A percentile compares a stretch with the other conserved stretches of the same genome.
Conservation (phyloP, 2,797 vertebrate species). For the Oryzias dopingdopingensis region DNA sequence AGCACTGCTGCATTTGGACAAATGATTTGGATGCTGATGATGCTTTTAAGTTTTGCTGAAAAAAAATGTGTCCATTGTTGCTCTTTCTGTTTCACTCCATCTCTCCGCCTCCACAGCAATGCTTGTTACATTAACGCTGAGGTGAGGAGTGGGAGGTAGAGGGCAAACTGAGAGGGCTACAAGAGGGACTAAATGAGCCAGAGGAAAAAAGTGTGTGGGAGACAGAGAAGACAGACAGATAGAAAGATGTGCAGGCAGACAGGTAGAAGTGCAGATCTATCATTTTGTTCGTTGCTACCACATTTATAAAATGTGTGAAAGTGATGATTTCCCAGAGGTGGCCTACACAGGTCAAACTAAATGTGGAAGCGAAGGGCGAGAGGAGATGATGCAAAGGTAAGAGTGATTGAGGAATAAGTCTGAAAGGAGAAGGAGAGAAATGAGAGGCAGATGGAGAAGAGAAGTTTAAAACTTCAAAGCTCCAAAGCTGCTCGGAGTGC, state of each 20-base stretch:
- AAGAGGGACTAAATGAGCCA: constrained; percentile 62
- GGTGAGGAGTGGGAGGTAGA: constrained; percentile 76
- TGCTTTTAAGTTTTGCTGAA: constrained; percentile 39
- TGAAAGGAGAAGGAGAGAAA: constrained; percentile 24
- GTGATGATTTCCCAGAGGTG: constrained; percentile 58
- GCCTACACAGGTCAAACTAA: constrained; percentile 60
- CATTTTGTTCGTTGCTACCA: constrained; percentile 23
- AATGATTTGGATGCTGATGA: constrained; percentile 33
- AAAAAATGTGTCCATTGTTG: constrained; percentile 50
- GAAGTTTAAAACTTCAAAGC: constrained; percentile 61
- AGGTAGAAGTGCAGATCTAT: constrained; percentile 9
- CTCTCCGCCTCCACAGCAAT: constrained; percentile 65
- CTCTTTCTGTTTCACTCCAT: constrained; percentile 30
- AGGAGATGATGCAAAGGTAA: constrained; percentile 3
- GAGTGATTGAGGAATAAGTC: constrained; percentile 15
- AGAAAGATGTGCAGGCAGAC: constrained; percentile 42
- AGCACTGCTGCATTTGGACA: constrained; percentile 3
- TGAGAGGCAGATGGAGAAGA: constrained; percentile 46
- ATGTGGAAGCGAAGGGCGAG: constrained; percentile 39
- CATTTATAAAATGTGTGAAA: constrained; percentile 41
- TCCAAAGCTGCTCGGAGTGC: constrained; percentile 54
- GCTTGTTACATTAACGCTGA: constrained; percentile 68
- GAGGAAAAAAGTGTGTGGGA: constrained; percentile 63
- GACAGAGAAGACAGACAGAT: constrained; percentile 39
- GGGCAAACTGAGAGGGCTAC: constrained; percentile 70